Conservation (phyloP, 2,888 invertebrate species). For the Carcina quercana region DNA sequence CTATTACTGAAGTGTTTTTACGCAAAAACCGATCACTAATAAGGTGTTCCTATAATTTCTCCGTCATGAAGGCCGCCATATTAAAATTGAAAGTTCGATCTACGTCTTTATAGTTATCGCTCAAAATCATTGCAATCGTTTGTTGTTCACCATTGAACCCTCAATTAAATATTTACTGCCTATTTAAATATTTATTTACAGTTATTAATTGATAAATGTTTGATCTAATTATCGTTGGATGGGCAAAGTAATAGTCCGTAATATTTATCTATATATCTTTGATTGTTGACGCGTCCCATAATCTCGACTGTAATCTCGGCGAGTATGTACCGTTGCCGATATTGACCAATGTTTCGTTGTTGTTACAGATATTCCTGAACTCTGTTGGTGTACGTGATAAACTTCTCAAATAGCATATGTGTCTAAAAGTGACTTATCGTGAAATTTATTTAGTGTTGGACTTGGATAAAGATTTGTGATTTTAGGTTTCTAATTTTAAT, state of each 20-base stretch:
- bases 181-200: too few species aligned
- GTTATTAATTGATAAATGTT: too few species aligned
- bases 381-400: constrained; percentile 69
- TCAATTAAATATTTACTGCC: too few species aligned
- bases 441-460: constrained; percentile 68
- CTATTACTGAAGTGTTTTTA: too few species aligned
- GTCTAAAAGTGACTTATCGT: constrained; percentile 65
- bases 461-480: constrained; percentile 64
- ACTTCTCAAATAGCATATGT: constrained; percentile 61
- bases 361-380: constrained; percentile 66
- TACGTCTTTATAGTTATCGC: constrained; percentile 44
- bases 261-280: constrained; percentile 17
- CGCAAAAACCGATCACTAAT: too few species aligned
- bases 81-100: constrained; percentile 46
- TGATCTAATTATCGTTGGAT: neutral
- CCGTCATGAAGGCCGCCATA: constrained; percentile 61
- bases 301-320: constrained; percentile 16
- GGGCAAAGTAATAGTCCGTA: constrained; percentile 1
- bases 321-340: constrained; percentile 19
- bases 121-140: constrained; percentile 41
- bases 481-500: constrained; percentile 69
- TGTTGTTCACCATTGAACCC: too few species aligned
- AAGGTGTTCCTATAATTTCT: too few species aligned
- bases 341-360: constrained; percentile 19
- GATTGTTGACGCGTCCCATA: constrained; percentile 68